Conservation (phyloP, 1,140 invertebrate species). For the Macrocentrus cingulum region DNA sequence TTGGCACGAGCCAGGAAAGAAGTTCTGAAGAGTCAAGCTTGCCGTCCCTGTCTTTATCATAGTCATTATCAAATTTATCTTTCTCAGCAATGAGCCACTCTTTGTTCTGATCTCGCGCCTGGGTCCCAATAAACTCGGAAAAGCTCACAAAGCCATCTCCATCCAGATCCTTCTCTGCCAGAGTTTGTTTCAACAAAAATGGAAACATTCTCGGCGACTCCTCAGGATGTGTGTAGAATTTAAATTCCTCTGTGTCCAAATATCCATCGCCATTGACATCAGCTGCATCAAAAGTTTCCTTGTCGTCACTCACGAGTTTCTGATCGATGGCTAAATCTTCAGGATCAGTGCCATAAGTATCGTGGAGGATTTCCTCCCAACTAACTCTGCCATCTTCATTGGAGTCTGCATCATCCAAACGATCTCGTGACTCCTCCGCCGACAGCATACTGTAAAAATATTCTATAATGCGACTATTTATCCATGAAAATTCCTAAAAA, state of each 20-base stretch:
- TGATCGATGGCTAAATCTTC: conserved; percentile 58
- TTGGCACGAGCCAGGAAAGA: conserved; percentile 86
- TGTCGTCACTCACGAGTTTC: conserved; percentile 75
- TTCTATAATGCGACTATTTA: conserved; percentile 5
- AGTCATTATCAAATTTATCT: conserved; percentile 87
- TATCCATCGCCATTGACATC: conserved; percentile 82
- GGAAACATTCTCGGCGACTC: conserved; percentile 88
- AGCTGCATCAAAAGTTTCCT: conserved; percentile 81
- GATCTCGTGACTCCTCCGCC: conserved; percentile 83
- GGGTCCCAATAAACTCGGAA: conserved; percentile 80
- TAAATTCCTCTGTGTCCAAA: conserved; percentile 80
- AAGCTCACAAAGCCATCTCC: conserved; percentile 82
- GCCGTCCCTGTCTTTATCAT: conserved; percentile 87
- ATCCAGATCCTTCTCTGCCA: conserved; percentile 84
- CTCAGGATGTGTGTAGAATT: conserved; percentile 90
- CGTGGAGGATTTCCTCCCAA: conserved; percentile 86
- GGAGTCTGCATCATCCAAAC: conserved; percentile 82
- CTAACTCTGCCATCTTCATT: conserved; percentile 81
- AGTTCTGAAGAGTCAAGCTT: conserved; percentile 79
- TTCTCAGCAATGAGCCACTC: conserved; percentile 84
- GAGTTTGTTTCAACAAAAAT: conserved; percentile 78
- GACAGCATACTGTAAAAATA: conserved; percentile 71
- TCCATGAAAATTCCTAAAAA: conserved; percentile 1
- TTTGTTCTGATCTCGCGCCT: conserved; percentile 73
- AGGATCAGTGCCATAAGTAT: conserved; percentile 76